Base-by-base conservation (phyloP, 2,888 invertebrate species). In the Amaurobius ferox region DNA sequence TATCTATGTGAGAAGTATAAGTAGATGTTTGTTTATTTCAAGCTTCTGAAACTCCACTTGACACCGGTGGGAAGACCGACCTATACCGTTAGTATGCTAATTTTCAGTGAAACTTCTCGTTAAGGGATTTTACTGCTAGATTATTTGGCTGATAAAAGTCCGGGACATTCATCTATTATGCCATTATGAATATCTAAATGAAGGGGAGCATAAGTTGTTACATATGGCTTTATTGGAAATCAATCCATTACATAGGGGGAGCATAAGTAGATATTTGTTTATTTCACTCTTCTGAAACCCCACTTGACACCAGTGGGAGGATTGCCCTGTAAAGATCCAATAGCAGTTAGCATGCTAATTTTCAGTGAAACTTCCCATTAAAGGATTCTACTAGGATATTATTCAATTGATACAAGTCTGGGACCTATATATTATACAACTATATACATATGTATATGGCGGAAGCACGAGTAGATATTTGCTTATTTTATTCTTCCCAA, bases 401-500 rank as follows among this genome's bases (percentile, higher is more conserved):
- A n/a, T n/a, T n/a, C n/a, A n/a, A n/a, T n/a, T n/a, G n/a, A n/a
- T n/a, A n/a, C n/a, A n/a, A n/a, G n/a, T n/a, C n/a, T n/a, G n/a
- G n/a, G n/a, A n/a, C n/a, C n/a, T n/a, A n/a, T n/a, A n/a, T n/a
- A n/a, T n/a, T n/a, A 92, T 94, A 7, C 97, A 97, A 0, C 96
- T 96, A 90, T 97, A 97, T 79, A 95, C 97, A 89, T 97, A 97
- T 6, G 97, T 97, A 92, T 97, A 97, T 92, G 97, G 97, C n/a
- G 91, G 96, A 95, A 94, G n/a, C n/a, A 16, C 1, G n/a, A 44
- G 74, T 55, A 30, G 61, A 13, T 9, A 5, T 61, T 23, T 61
- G 19, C 16, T 61, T 64, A 29, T 5, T 28, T 64, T 64, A 26
- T 61, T 64, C 19, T 23, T 19, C 30, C 19, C 13, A 64, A 64